Conservation (phyloP, 2,888 invertebrate genomes). For the Linnaemya vulpina region DNA sequence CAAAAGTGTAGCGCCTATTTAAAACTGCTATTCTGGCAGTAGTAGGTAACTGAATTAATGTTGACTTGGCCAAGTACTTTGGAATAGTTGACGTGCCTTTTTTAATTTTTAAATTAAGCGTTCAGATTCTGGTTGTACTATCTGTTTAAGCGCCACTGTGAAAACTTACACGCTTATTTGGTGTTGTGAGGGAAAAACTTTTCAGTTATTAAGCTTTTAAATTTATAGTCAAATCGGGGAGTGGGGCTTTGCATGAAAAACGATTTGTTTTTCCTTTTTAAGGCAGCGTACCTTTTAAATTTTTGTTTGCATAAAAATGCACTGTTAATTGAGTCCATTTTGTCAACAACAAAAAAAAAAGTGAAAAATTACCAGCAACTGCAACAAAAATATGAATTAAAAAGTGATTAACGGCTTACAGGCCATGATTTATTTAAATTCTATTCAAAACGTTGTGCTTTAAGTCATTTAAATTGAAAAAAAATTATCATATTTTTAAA, state of each 20-base stretch:
- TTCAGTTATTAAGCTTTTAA: constrained; percentile 80
- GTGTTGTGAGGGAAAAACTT: constrained; percentile 7
- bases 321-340: constrained; percentile 62
- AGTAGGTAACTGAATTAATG: no score
- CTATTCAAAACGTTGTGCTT: neutral
- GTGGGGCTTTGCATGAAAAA: constrained; percentile 41
- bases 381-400: neutral
- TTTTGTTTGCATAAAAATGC: constrained; percentile 41
- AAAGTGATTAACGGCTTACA: constrained; percentile 31
- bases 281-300: constrained; percentile 32
- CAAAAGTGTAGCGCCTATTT: no score
- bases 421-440: neutral
- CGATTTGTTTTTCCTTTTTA: constrained; percentile 25
- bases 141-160: neutral
- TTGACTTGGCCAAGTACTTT: no score
- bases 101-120: no score
- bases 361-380: neutral
- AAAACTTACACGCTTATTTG: constrained; percentile 15
- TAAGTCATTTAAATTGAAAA: neutral
- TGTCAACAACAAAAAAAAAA: constrained; percentile 21
- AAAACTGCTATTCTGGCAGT: no score
- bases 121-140: constrained; percentile 11
- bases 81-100: no score
- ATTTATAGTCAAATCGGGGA: constrained; percentile 77
- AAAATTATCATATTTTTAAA: no score